A percentile compares a stretch with the other conserved stretches of the same genome.
These are phyloP conservation scores for Idaea dimidiata DNA, from an alignment of 2,888 invertebrate species.

Conservation along the genomic window DNA sequence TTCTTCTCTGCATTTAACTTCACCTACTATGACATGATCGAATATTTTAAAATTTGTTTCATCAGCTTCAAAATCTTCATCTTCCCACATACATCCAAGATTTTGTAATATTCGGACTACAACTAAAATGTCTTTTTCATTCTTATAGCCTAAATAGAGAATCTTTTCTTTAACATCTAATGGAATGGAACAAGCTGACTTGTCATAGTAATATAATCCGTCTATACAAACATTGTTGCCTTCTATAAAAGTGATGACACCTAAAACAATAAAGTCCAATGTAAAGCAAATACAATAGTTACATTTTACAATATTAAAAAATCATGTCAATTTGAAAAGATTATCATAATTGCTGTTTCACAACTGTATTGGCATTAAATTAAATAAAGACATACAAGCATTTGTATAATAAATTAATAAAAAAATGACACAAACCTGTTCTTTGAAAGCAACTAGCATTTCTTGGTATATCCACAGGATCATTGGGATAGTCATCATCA, in stretches of 20 bases:
- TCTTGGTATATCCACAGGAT: constrained; percentile 35
- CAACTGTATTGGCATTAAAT: no score
- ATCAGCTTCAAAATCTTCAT: constrained; percentile 52
- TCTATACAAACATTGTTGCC: constrained; percentile 81
- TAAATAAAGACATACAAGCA: not conserved
- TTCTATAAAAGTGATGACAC: constrained; percentile 81
- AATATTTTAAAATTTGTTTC: constrained; percentile 51
- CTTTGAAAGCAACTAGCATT: constrained; percentile 57
- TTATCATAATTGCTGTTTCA: no score
- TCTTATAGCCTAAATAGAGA: constrained; percentile 77
- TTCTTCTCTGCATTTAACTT: constrained; percentile 55
- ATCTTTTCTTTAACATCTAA: constrained; percentile 78
- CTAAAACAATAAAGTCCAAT: constrained; percentile 49
- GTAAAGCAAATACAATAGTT: no score
- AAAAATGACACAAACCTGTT: constrained; percentile 48
- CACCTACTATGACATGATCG: constrained; percentile 61
- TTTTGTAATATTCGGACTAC: constrained; percentile 82
- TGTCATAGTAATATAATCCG: constrained; percentile 77
- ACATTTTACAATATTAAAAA: no score
- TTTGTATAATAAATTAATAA: constrained; percentile 1
- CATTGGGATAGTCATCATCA: constrained; percentile 13
- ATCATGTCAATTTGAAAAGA: no score
- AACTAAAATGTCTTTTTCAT: constrained; percentile 61
- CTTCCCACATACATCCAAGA: constrained; percentile 75
- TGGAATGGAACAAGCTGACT: constrained; percentile 47